Evolutionary conservation across 1,140 invertebrate genomes (phyloP).

Genomic region (Hirudo medicinalis): DNA sequence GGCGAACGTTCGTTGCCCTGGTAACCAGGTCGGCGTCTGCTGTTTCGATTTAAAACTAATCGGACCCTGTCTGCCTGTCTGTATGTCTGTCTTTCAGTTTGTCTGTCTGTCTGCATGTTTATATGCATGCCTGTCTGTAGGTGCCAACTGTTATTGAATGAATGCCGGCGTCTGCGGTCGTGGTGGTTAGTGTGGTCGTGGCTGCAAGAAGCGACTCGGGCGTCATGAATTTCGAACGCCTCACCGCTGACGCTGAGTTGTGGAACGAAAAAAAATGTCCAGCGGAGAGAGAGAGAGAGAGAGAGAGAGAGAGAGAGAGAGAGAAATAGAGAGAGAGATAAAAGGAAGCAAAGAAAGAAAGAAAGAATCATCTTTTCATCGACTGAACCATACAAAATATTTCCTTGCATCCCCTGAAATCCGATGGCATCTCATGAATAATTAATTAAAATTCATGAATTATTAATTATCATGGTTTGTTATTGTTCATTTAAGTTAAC

Average conservation of each 20-base stretch:
- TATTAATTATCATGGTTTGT: no score
- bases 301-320: slow-evolving; percentile 17
- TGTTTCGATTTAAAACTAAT: slow-evolving; percentile 8
- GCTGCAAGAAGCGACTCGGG: neutral
- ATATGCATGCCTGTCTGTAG: slow-evolving; percentile 8
- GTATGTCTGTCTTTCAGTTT: neutral
- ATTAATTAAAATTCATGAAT: neutral
- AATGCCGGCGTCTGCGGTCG: slow-evolving; percentile 4
- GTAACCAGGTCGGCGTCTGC: no score
- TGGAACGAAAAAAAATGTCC: no score
- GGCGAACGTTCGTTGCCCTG: no score
- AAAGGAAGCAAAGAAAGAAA: neutral
- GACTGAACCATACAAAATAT: neutral
- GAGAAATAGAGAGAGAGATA: slow-evolving; percentile 16
- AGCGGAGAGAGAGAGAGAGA: slow-evolving; percentile 13
- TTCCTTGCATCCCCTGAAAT: neutral
- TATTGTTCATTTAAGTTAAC: no score
- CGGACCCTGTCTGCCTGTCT: slow-evolving; percentile 8
- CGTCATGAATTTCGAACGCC: no score
- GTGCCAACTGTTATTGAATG: slow-evolving; percentile 11
- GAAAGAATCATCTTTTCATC: neutral
- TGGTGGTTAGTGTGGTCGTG: slow-evolving; percentile 9
- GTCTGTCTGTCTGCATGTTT: slow-evolving; percentile 8
- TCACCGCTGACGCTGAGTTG: no score
- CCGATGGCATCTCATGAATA: neutral